Evolutionary conservation across 2,888 invertebrate species (phyloP).

Genomic region (Acleris holmiana): DNA sequence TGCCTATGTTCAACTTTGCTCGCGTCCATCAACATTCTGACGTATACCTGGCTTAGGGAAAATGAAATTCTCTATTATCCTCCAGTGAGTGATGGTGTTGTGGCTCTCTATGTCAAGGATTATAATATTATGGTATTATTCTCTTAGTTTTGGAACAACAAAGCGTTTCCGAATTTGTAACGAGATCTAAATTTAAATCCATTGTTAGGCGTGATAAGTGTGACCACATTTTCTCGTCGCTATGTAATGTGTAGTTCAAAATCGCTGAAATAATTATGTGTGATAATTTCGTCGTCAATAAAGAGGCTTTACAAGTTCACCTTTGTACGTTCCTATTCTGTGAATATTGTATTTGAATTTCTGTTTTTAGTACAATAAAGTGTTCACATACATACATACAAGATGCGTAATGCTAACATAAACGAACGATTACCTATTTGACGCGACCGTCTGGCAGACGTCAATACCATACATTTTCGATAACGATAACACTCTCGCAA

Average conservation of each 20-base stretch:
- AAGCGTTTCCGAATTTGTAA: neutral
- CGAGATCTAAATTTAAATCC: neutral
- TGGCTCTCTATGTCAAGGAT: constrained; percentile 24
- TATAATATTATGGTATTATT: constrained; percentile 30
- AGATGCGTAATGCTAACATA: too few relatives aligned
- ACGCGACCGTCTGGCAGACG: too few relatives aligned
- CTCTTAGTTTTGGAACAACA: neutral
- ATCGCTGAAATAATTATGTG: too few relatives aligned
- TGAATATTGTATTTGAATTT: too few relatives aligned
- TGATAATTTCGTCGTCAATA: too few relatives aligned
- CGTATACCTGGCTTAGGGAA: constrained; percentile 36
- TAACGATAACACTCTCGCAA: too few relatives aligned
- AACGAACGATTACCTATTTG: too few relatives aligned
- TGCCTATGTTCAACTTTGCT: neutral
- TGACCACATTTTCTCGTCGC: neutral
- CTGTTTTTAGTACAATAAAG: too few relatives aligned
- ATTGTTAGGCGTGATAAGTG: neutral
- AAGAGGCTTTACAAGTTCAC: too few relatives aligned
- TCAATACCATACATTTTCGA: too few relatives aligned
- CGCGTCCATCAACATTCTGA: constrained; percentile 32
- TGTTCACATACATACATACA: too few relatives aligned
- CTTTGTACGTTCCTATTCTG: too few relatives aligned
- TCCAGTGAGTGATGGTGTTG: constrained; percentile 28
- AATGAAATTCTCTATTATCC: constrained; percentile 37
- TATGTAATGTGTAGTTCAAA: neutral